Conservation (phyloP, 2,113 vertebrate genomes). For the Meleagris gallopavo region DNA sequence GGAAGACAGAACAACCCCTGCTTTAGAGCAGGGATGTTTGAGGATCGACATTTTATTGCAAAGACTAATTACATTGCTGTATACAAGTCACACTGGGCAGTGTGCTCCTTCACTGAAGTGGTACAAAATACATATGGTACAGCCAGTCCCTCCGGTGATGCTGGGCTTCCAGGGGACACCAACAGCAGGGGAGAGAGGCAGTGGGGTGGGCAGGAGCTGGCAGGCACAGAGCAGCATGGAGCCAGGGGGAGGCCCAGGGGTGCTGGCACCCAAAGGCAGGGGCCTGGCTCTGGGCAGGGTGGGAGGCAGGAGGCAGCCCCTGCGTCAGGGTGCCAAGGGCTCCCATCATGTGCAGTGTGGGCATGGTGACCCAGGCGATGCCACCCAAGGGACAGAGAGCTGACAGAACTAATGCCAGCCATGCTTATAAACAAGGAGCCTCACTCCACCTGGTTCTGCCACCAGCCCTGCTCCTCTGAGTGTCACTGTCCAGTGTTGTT, state of each 20-base stretch:
- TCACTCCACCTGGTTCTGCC: background rate
- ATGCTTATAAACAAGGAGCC: background rate
- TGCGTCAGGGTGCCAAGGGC: constrained; percentile 39
- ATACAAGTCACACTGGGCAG: constrained; percentile 70
- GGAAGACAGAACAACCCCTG: background rate
- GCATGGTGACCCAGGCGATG: background rate
- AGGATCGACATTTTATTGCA: constrained; percentile 77
- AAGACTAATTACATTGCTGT: constrained; percentile 78
- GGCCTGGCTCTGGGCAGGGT: background rate
- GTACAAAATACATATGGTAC: constrained; percentile 77
- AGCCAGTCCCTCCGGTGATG: constrained; percentile 1
- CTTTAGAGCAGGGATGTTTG: background rate
- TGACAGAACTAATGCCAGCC: background rate
- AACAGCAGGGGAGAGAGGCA: accelerated
- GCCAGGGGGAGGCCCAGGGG: background rate
- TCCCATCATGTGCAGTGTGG: constrained; percentile 67
- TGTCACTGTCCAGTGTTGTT: accelerated
- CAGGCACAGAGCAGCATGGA: background rate
- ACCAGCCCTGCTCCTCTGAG: background rate
- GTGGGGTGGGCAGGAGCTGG: background rate
- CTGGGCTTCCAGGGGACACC: background rate
- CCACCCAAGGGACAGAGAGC: accelerated
- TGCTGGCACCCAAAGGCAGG: background rate
- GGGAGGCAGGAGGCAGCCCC: background rate
- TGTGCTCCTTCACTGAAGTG: constrained; percentile 74